Evolutionary conservation across 2,797 vertebrate genomes (phyloP).

Genomic region (Echiichthys vipera): DNA sequence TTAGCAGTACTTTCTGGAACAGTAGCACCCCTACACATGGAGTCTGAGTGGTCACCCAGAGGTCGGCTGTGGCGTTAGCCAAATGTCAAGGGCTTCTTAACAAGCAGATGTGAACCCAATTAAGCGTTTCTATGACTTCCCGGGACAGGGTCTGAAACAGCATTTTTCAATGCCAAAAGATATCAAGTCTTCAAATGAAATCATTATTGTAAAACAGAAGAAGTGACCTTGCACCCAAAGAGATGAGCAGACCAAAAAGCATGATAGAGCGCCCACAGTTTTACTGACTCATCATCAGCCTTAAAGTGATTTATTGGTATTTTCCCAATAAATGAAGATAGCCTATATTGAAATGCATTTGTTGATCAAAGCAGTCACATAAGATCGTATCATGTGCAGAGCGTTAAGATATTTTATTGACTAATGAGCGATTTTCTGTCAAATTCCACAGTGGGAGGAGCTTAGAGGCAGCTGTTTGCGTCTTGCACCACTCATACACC

Average conservation of each 20-base stretch:
- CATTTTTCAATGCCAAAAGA: constrained; percentile 52
- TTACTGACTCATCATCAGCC: constrained; percentile 5
- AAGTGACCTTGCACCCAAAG: constrained; percentile 40
- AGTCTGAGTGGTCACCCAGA: constrained; percentile 33
- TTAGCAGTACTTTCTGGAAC: not conserved
- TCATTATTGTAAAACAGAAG: constrained; percentile 37
- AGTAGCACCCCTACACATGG: not conserved
- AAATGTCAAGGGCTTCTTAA: constrained; percentile 70
- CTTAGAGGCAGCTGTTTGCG: too few relatives aligned
- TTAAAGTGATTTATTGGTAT: not conserved
- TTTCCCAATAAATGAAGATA: too few relatives aligned
- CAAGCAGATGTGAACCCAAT: constrained; percentile 62
- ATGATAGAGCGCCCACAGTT: constrained; percentile 5
- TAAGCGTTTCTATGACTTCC: constrained; percentile 55
- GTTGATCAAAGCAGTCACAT: too few relatives aligned
- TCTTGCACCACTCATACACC: constrained; percentile 34
- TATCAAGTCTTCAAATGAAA: constrained; percentile 48
- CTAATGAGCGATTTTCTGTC: too few relatives aligned
- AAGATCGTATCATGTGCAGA: too few relatives aligned
- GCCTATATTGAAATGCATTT: too few relatives aligned
- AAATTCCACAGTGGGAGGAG: too few relatives aligned
- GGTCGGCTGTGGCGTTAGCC: constrained; percentile 31
- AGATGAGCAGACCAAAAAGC: constrained; percentile 28
- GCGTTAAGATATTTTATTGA: too few relatives aligned
- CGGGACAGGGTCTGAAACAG: constrained; percentile 40